phyloP scores from a whole-genome alignment of 1,140 invertebrate species.

The Brachionus rubens region DNA sequence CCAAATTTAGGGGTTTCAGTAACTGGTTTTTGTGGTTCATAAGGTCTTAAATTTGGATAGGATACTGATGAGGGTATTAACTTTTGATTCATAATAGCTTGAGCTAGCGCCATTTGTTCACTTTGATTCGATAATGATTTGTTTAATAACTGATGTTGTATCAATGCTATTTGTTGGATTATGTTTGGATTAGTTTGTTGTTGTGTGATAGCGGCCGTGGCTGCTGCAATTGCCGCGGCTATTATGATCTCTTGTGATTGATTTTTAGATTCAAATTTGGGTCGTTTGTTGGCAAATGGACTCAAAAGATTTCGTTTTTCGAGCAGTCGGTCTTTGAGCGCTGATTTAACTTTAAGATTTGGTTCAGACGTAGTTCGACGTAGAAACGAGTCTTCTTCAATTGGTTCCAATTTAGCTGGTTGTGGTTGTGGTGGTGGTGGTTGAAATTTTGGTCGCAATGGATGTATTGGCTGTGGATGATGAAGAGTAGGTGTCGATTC shows the following conservation, averaged over 20 bases:
- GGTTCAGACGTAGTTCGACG: constrained; percentile 27
- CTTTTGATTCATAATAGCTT: neutral
- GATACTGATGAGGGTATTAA: neutral
- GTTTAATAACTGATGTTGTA: neutral
- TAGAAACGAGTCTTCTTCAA: neutral
- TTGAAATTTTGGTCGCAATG: neutral
- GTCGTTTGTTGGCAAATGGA: neutral
- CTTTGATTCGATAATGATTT: no score
- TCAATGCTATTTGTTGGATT: constrained; percentile 12
- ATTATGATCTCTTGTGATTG: neutral
- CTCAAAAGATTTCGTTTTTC: constrained; percentile 31
- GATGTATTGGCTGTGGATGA: constrained; percentile 10
- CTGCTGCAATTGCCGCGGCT: neutral
- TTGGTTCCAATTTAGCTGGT: neutral
- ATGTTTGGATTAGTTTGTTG: neutral
- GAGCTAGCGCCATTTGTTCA: neutral
- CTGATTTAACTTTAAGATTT: constrained; percentile 15
- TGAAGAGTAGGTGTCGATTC: neutral
- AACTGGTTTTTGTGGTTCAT: neutral
- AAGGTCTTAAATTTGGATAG: neutral
- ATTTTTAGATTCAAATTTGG: neutral
- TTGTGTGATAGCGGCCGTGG: neutral
- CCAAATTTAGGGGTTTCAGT: constrained; percentile 3
- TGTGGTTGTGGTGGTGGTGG: neutral
- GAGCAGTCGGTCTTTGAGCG: constrained; percentile 21